A percentile compares a stretch with the other conserved stretches of the same genome.
Evolutionary conservation across 2,113 vertebrate species (phyloP).

Genomic region (Pelmatolapia mariae): DNA sequence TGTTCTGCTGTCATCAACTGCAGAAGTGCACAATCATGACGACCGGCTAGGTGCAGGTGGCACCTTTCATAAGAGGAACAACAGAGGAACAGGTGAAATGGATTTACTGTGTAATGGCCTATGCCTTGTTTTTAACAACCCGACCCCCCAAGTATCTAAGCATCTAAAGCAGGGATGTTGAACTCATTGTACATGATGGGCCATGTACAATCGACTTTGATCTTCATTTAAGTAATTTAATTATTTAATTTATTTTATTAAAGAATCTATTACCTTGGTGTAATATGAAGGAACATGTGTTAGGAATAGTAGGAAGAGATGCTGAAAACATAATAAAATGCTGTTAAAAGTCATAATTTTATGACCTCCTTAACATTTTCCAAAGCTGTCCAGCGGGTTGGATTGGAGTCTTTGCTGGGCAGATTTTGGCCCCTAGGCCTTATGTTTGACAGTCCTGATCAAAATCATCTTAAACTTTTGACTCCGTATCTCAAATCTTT

Average conservation of each 20-base stretch:
- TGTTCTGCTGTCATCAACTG: slow-evolving; percentile 21
- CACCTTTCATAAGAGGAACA: background rate
- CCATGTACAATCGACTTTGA: background rate
- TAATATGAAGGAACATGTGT: background rate
- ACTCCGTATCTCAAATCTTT: background rate
- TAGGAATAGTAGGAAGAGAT: background rate
- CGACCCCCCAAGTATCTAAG: background rate
- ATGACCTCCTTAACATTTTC: background rate
- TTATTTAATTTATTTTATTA: background rate
- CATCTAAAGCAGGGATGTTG: background rate
- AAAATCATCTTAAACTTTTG: background rate
- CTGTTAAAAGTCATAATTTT: background rate
- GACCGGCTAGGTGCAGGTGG: background rate
- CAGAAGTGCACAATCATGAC: background rate
- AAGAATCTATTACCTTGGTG: background rate
- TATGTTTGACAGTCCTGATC: background rate
- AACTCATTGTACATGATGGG: background rate
- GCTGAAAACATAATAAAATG: background rate
- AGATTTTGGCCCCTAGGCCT: background rate
- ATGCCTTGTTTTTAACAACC: background rate
- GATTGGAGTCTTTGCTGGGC: background rate
- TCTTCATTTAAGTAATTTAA: background rate
- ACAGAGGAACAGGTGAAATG: background rate
- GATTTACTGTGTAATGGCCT: background rate
- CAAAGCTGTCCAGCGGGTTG: background rate